Evolutionary conservation across 2,797 vertebrate genomes (phyloP).

Genomic region (Uromys caudimaculatus): DNA sequence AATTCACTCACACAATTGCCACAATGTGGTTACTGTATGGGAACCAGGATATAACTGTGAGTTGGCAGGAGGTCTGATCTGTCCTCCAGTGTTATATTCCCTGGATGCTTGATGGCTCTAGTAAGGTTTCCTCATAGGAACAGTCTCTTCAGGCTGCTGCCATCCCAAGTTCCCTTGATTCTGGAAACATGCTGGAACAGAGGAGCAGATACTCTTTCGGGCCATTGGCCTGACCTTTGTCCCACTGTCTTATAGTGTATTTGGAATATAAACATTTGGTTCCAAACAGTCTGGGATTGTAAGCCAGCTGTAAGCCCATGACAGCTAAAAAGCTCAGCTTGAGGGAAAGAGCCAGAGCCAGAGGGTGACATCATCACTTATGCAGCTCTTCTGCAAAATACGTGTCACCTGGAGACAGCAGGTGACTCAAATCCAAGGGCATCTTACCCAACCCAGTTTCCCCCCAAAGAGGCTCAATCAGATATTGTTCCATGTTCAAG

Average conservation of each 20-base stretch:
- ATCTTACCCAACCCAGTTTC: neutral
- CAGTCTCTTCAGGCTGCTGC: neutral
- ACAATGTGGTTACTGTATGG: too few species aligned
- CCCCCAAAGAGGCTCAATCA: neutral
- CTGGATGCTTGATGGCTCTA: neutral
- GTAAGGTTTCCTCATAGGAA: neutral
- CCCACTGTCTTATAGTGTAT: accelerated
- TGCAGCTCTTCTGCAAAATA: neutral
- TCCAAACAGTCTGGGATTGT: neutral
- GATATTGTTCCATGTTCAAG: neutral
- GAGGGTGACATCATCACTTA: neutral
- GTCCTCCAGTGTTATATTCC: neutral
- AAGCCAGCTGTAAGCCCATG: too few species aligned
- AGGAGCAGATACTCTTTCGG: neutral
- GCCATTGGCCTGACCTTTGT: neutral
- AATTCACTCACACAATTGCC: neutral
- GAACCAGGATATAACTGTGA: neutral
- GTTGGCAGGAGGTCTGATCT: too few species aligned
- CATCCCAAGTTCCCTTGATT: too few species aligned
- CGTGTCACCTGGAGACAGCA: neutral
- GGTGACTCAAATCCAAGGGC: neutral
- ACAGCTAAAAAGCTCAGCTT: neutral
- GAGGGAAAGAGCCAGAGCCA: neutral
- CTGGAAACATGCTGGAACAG: neutral
- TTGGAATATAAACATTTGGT: neutral